Conservation (phyloP, 2,113 vertebrate species). For the Noctilio leporinus region DNA sequence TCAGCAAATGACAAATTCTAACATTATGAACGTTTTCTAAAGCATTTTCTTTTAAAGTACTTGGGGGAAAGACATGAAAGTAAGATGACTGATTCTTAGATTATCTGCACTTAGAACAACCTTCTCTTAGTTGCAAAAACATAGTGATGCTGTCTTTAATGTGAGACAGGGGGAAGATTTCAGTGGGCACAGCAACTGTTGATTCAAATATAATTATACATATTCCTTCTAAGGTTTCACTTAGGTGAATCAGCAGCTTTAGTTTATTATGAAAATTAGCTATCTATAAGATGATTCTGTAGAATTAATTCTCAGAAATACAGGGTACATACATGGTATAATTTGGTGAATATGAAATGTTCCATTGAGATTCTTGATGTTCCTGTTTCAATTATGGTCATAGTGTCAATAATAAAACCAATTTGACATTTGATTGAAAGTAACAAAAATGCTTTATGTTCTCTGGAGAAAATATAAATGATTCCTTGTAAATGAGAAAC, state of each 20-base stretch:
- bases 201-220: constrained; percentile 29
- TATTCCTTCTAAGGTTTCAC: constrained; percentile 2
- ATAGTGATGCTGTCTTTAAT: not conserved
- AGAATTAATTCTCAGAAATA: constrained; percentile 52
- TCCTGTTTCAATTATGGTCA: not conserved
- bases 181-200: not conserved
- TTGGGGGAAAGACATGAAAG: not conserved
- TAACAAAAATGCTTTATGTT: not conserved
- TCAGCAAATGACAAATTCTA: not conserved
- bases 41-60: not conserved
- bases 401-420: not conserved
- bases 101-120: not conserved
- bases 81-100: not conserved
- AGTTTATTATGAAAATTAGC: constrained; percentile 47
- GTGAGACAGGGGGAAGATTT: constrained; percentile 28
- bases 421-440: not conserved
- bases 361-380: not conserved
- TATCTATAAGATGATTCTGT: not conserved
- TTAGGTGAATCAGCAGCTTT: constrained; percentile 26
- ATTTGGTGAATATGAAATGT: not conserved
- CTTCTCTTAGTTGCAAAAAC: not conserved
- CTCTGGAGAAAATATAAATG: constrained; percentile 25
- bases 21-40: not conserved
- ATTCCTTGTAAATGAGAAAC: constrained; percentile 39
- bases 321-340: not conserved